These are phyloP conservation scores for Amphimallon solstitiale DNA, from an alignment of 2,888 invertebrate species.

Conservation along the genomic window DNA sequence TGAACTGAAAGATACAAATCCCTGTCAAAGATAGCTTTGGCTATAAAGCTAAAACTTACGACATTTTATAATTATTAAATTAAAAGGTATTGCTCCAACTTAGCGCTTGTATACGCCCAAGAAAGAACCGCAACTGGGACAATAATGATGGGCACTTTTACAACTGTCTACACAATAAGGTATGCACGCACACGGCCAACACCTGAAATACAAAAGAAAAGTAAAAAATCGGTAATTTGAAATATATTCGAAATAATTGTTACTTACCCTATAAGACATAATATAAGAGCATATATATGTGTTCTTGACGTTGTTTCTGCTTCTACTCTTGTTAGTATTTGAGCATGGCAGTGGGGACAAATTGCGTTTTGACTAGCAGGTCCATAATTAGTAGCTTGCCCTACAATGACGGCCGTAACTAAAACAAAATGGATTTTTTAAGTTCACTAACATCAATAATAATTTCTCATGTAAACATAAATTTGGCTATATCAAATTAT, in stretches of 20 bases:
- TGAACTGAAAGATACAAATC: too few relatives aligned
- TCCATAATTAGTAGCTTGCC: slow-evolving; percentile 52
- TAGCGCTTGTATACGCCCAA: slow-evolving; percentile 16
- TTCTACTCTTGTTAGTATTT: slow-evolving; percentile 59
- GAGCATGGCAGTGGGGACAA: slow-evolving; percentile 63
- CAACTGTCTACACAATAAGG: slow-evolving; percentile 30
- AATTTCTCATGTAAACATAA: too few relatives aligned
- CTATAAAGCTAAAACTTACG: too few relatives aligned
- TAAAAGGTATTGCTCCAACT: too few relatives aligned
- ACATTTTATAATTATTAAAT: too few relatives aligned
- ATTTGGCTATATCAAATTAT: too few relatives aligned
- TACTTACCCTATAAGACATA: slow-evolving; percentile 62
- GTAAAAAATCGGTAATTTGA: not conserved
- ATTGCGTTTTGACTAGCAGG: slow-evolving; percentile 56
- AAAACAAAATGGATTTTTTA: too few relatives aligned
- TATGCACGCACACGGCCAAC: slow-evolving; percentile 34
- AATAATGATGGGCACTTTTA: slow-evolving; percentile 35
- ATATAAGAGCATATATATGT: slow-evolving; percentile 63
- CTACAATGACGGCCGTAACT: slow-evolving; percentile 20
- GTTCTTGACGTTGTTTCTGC: slow-evolving; percentile 62
- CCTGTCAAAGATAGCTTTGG: too few relatives aligned
- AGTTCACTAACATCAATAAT: too few relatives aligned
- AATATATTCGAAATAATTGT: not conserved
- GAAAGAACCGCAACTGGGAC: slow-evolving; percentile 18
- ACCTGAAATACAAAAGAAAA: slow-evolving; percentile 12